A percentile compares a stretch with the other conserved stretches of the same genome.
phyloP scores from a whole-genome alignment of 2,888 invertebrate species.

The Minunthozetes semirufus region DNA sequence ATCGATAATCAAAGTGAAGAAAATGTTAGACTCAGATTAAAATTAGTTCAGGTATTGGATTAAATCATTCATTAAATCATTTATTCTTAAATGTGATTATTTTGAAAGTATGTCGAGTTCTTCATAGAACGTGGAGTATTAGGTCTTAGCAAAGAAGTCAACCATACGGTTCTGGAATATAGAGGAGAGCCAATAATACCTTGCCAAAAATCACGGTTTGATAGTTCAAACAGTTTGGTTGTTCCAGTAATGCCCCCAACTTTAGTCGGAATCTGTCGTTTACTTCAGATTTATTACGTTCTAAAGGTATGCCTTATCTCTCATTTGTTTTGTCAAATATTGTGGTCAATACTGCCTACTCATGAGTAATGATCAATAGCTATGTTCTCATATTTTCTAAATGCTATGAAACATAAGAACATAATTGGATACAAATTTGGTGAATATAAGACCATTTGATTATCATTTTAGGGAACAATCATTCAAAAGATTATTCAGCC shows the following conservation, averaged over 20 bases:
- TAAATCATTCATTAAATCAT: conserved; percentile 3
- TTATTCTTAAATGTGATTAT: neutral
- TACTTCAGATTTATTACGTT: conserved; percentile 65
- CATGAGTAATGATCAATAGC: too few species aligned
- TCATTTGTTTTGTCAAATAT: neutral
- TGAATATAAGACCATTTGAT: too few species aligned
- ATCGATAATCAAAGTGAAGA: conserved; percentile 63
- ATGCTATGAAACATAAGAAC: too few species aligned
- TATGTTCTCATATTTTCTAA: too few species aligned
- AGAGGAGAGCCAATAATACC: conserved; percentile 60
- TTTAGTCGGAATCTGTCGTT: conserved; percentile 62
- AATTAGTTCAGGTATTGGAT: conserved; percentile 54
- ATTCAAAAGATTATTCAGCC: too few species aligned
- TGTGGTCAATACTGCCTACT: too few species aligned
- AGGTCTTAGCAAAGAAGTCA: conserved; percentile 62
- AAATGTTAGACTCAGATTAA: conserved; percentile 55
- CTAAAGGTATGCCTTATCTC: conserved; percentile 55
- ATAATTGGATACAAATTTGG: too few species aligned
- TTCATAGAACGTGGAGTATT: conserved; percentile 67
- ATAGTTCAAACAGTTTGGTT: conserved; percentile 59
- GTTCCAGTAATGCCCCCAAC: conserved; percentile 69
- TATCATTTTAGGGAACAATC: too few species aligned
- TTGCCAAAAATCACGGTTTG: conserved; percentile 60
- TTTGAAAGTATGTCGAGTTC: conserved; percentile 62
- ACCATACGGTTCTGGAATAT: conserved; percentile 64